These are phyloP conservation scores for Pseudobourletiella spinata DNA, from an alignment of 1,140 invertebrate genomes.

Conservation along the genomic window DNA sequence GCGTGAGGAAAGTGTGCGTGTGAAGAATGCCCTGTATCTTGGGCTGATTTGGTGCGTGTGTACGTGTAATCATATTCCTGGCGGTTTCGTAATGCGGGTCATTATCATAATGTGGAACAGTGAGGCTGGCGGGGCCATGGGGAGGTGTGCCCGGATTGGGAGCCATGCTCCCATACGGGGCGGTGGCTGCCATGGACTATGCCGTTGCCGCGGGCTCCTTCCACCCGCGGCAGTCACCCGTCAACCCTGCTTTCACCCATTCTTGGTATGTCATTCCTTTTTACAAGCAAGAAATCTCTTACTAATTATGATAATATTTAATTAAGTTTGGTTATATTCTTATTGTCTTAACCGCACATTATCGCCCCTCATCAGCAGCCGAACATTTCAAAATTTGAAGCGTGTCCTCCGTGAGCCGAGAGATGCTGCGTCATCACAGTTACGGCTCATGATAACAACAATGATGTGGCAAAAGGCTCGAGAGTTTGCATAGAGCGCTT, in stretches of 20 bases:
- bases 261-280: constrained; percentile 63
- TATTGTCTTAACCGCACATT: too few species aligned
- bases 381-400: too few species aligned
- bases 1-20: not conserved
- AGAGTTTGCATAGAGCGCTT: not conserved
- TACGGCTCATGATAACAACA: too few species aligned
- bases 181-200: constrained; percentile 74
- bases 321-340: too few species aligned
- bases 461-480: too few species aligned
- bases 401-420: too few species aligned
- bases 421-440: too few species aligned
- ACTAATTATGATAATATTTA: not conserved
- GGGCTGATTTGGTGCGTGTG: too few species aligned
- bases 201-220: constrained; percentile 52
- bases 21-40: too few species aligned
- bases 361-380: too few species aligned
- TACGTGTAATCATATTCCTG: not conserved
- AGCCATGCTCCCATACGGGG: constrained; percentile 73
- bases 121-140: constrained; percentile 35
- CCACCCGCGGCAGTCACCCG: constrained; percentile 47
- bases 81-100: too few species aligned
- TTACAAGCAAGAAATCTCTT: too few species aligned
- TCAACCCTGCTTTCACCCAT: constrained; percentile 66
- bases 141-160: constrained; percentile 33
- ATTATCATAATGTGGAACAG: not conserved